Conservation (phyloP, 1,140 invertebrate genomes). For the Galleria mellonella region DNA sequence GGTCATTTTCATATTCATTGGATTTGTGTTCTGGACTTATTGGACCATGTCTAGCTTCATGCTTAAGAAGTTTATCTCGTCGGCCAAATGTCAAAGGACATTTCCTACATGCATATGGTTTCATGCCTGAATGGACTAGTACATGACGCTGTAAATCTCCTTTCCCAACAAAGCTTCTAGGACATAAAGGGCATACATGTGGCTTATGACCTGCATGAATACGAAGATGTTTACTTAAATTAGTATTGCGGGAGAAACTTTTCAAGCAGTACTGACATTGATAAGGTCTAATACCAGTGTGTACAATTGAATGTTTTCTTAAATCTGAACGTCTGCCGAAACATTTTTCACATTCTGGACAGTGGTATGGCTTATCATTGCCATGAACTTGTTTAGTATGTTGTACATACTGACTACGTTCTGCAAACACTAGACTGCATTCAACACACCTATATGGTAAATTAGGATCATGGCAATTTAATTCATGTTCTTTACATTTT, state of each 20-base stretch:
- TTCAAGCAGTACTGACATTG: constrained; percentile 81
- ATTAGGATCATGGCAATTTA: constrained; percentile 71
- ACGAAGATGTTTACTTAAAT: constrained; percentile 89
- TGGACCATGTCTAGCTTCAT: constrained; percentile 75
- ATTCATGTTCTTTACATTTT: constrained; percentile 77
- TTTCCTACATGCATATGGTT: constrained; percentile 79
- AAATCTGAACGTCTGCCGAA: constrained; percentile 79
- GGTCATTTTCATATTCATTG: constrained; percentile 35
- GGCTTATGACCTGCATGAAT: constrained; percentile 82
- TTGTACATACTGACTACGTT: constrained; percentile 75
- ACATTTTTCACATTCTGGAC: constrained; percentile 78
- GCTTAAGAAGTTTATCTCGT: constrained; percentile 77
- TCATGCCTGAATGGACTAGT: constrained; percentile 82
- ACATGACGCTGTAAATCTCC: constrained; percentile 81
- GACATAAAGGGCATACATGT: constrained; percentile 83
- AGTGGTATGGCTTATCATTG: constrained; percentile 79
- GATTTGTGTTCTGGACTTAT: constrained; percentile 27
- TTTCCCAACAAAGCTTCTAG: constrained; percentile 83
- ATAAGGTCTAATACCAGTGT: constrained; percentile 82
- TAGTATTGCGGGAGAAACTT: constrained; percentile 84
- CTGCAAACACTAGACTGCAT: constrained; percentile 74
- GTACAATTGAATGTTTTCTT: constrained; percentile 81
- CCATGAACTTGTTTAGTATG: constrained; percentile 78
- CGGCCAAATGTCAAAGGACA: constrained; percentile 81
- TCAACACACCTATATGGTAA: constrained; percentile 76